Conservation (phyloP, 2,797 vertebrate genomes). For the Trichosurus vulpecula region DNA sequence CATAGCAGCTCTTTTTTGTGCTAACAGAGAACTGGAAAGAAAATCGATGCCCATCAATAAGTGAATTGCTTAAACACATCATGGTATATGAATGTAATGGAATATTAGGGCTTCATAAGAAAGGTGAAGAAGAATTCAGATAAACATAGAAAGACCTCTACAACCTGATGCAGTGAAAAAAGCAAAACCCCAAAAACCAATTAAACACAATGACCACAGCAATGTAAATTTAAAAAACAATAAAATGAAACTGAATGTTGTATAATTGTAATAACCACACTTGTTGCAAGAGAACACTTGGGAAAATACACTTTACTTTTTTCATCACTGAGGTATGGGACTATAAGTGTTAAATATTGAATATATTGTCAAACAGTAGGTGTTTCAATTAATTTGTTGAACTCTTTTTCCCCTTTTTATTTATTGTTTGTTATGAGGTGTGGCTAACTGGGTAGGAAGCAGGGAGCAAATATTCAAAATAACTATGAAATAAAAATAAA, state of each 20-base stretch:
- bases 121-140: not conserved
- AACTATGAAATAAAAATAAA: not conserved
- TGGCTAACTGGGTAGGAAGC: not conserved
- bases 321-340: not conserved
- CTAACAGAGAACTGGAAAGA: not conserved
- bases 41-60: not conserved
- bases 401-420: no score
- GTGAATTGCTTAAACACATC: not conserved
- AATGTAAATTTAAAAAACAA: not conserved
- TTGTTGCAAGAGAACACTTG: not conserved
- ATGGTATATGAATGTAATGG: not conserved
- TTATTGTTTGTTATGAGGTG: no score
- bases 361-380: not conserved
- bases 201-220: not conserved
- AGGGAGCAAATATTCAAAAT: not conserved
- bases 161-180: not conserved
- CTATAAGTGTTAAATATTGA: not conserved
- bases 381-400: no score
- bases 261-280: not conserved
- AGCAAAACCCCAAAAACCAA: rapidly evolving
- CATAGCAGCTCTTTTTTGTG: not conserved
- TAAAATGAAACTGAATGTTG: not conserved
- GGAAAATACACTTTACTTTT: not conserved
- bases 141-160: not conserved
- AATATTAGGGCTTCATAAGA: not conserved